Base-by-base conservation (phyloP, 2,797 vertebrate species). In the Peromyscus melanophrys region DNA sequence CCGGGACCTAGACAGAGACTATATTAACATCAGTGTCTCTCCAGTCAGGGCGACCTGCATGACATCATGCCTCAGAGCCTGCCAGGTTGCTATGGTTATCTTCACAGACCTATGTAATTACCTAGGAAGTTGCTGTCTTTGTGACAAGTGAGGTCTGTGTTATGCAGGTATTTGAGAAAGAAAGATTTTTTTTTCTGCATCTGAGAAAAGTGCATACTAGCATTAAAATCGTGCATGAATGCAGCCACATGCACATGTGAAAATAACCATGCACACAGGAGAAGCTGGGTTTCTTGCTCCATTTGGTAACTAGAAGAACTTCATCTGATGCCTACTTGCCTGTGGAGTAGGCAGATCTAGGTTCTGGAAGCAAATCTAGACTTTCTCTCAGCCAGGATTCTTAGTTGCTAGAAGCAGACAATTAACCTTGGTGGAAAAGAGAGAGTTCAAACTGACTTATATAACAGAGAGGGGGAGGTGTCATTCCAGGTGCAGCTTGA, bases 11-110 rank as follows among this genome's bases (percentile, higher is more conserved):
- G 97, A 96, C 78, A 92, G 75, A 94, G 94, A 87, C 86, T 94
- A 46, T 84, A 90, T 97, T 96, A 98, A 97, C 92, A 97, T 96
- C 93, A 86, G 92, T 73, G 92, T 95, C 52, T 96, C 95, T 89
- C 96, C 57, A 65, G 97, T 97, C 37, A 83, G 96, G 87, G 94
- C 78, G 76, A 97, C 97, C 97, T 98, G 96, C 95, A 77, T 96
- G 97, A 95, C 95, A 95, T 96, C 96, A 96, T 96, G 93, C 52
- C 82, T 92, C 59, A 43, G 83, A 97, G 97, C 97, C 96, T 97
- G 97, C 95, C 57, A 67, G 95, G 97, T 98, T 98, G 98, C 98
- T 98, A 98, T 98, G 98, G 98, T 98, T 98, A 98, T 98, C 55
- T 98, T 61, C 85, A 94, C 96, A 97, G 91, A 97, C 96, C 98